These are phyloP conservation scores for Hirundo rustica DNA, from an alignment of 2,797 vertebrate genomes.

Conservation along the genomic window DNA sequence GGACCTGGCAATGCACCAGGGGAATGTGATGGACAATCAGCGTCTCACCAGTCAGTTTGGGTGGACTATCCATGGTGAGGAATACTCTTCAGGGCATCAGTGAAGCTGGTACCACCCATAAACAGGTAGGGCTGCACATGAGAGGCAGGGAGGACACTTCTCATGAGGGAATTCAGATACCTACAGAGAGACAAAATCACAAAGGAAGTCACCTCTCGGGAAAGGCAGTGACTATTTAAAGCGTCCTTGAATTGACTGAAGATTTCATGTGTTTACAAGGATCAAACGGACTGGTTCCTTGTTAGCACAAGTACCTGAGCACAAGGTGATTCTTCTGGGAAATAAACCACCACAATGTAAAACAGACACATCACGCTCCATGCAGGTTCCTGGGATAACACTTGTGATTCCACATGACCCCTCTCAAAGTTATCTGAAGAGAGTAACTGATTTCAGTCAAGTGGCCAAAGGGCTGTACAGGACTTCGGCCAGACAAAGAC, in stretches of 20 bases:
- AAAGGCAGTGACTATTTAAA: not conserved
- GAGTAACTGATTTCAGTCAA: not conserved
- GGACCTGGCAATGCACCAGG: conserved; percentile 96
- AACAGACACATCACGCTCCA: not conserved
- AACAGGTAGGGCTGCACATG: conserved; percentile 49
- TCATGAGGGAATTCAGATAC: conserved; percentile 50
- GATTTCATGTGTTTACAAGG: not conserved
- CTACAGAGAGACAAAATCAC: conserved; percentile 43
- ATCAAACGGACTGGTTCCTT: not conserved
- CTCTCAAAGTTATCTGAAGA: not conserved
- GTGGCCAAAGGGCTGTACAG: not conserved
- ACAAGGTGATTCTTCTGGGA: not conserved
- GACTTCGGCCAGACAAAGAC: not conserved
- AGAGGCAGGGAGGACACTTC: conserved; percentile 5
- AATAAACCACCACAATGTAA: not conserved
- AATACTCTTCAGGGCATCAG: conserved; percentile 73
- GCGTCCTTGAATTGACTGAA: not conserved
- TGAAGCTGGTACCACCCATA: conserved; percentile 66
- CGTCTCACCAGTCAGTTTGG: conserved; percentile 92
- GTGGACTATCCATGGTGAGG: conserved; percentile 89
- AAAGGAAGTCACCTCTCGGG: not conserved
- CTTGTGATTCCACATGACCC: not conserved
- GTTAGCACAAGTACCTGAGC: not conserved
- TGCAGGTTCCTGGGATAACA: not conserved
- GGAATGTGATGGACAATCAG: conserved; percentile 98